A percentile compares a stretch with the other conserved stretches of the same genome.
These are phyloP conservation scores for Gymnoscopelus braueri DNA, from an alignment of 2,797 vertebrate species.

Conservation along the genomic window DNA sequence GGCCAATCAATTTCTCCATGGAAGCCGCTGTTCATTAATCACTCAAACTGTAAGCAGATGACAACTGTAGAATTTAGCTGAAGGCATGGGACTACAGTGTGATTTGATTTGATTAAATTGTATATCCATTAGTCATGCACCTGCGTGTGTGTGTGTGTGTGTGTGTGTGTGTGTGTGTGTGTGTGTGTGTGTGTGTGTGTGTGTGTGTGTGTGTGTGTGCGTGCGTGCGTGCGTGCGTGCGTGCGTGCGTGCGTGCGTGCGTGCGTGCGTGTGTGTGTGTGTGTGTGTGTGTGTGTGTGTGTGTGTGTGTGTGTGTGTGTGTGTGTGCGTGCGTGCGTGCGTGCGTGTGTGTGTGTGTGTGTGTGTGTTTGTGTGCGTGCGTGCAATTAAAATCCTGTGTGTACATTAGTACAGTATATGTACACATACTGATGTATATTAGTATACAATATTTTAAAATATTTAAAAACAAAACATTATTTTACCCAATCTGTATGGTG, in stretches of 20 bases:
- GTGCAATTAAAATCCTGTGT: no score
- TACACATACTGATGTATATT: no score
- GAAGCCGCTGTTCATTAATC: slow-evolving; percentile 29
- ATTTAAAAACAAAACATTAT: no score
- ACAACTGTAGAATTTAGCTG: background rate
- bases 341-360: slow-evolving; percentile 9
- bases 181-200: slow-evolving; percentile 13
- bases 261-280: background rate
- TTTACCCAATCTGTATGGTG: no score
- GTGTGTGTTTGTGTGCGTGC: background rate
- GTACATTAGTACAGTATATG: no score
- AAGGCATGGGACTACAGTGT: slow-evolving; percentile 22
- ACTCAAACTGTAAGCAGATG: slow-evolving; percentile 39
- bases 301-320: slow-evolving; percentile 18
- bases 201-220: slow-evolving; percentile 8
- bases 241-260: background rate
- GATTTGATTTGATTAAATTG: slow-evolving; percentile 37
- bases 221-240: no score
- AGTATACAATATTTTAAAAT: no score
- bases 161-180: slow-evolving; percentile 1
- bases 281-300: slow-evolving; percentile 8
- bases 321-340: background rate
- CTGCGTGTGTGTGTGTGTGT: background rate
- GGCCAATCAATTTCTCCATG: slow-evolving; percentile 34
- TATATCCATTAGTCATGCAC: slow-evolving; percentile 14